Evolutionary conservation across 2,888 invertebrate species (phyloP).

Genomic region (Patella caerulea): DNA sequence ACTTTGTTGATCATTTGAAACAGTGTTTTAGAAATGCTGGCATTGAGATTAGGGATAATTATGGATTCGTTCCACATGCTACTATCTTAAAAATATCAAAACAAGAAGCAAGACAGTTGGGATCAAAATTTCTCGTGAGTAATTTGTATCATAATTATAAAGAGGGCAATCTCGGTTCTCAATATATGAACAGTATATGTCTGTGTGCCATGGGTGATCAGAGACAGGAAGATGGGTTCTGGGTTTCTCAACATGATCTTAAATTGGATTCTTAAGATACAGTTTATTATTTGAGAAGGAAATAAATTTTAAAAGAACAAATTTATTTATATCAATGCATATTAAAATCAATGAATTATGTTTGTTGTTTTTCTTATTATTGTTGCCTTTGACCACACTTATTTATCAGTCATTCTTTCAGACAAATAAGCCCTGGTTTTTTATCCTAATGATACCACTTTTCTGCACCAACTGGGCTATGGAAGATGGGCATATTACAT

Average conservation of each 20-base stretch:
- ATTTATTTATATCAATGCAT: no score
- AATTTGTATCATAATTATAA: constrained; percentile 47
- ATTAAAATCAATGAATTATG: no score
- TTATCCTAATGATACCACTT: no score
- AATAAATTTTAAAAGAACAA: no score
- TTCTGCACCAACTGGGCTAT: no score
- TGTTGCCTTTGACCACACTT: no score
- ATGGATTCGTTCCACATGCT: constrained; percentile 67
- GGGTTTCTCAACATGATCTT: constrained; percentile 7
- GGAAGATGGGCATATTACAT: no score
- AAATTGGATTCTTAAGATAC: not conserved
- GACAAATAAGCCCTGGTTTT: no score
- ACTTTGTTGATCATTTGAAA: constrained; percentile 48
- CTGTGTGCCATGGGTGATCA: constrained; percentile 61
- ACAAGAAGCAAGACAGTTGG: constrained; percentile 42
- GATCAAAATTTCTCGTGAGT: constrained; percentile 52
- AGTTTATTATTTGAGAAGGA: no score
- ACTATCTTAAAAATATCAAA: constrained; percentile 64
- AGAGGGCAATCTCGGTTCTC: constrained; percentile 51
- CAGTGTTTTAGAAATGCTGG: constrained; percentile 41
- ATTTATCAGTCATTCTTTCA: no score
- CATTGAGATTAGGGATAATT: constrained; percentile 55
- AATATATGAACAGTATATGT: constrained; percentile 51
- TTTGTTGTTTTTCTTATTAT: no score
- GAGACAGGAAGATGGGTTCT: constrained; percentile 59